Evolutionary conservation across 2,797 vertebrate species (phyloP).

Genomic region (Alectoris magna): DNA sequence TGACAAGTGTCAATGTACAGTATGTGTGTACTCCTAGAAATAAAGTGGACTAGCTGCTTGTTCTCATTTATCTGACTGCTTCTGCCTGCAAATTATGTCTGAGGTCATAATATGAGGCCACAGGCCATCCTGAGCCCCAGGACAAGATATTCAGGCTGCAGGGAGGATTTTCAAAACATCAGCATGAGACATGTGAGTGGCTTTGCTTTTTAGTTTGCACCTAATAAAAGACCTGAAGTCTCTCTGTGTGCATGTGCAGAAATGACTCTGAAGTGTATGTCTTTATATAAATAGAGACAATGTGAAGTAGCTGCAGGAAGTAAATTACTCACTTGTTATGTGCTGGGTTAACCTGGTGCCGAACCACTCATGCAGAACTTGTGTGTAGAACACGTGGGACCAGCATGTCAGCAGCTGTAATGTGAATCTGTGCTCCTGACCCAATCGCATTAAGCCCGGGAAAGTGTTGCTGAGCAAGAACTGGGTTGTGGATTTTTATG

Average conservation of each 20-base stretch:
- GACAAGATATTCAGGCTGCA: background rate
- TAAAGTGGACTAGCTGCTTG: background rate
- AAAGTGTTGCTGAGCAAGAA: background rate
- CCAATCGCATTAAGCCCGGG: background rate
- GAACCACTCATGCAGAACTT: rapidly evolving
- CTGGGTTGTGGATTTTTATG: rapidly evolving
- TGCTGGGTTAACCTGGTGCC: background rate
- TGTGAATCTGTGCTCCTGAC: background rate
- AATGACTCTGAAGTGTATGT: too few relatives aligned
- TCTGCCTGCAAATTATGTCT: background rate
- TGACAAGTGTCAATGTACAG: background rate
- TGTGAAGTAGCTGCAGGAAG: background rate
- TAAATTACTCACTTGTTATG: rapidly evolving
- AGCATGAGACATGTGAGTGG: background rate
- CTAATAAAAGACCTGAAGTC: background rate
- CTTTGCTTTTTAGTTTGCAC: background rate
- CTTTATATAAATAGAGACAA: background rate
- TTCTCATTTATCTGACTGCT: background rate
- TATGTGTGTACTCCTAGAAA: background rate
- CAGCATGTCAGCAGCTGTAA: background rate
- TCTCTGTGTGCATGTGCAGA: background rate
- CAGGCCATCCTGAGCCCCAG: background rate
- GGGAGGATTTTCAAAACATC: background rate
- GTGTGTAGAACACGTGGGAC: rapidly evolving
- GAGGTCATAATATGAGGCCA: background rate